Evolutionary conservation across 2,113 vertebrate species (phyloP).

Genomic region (Solenodon paradoxus): DNA sequence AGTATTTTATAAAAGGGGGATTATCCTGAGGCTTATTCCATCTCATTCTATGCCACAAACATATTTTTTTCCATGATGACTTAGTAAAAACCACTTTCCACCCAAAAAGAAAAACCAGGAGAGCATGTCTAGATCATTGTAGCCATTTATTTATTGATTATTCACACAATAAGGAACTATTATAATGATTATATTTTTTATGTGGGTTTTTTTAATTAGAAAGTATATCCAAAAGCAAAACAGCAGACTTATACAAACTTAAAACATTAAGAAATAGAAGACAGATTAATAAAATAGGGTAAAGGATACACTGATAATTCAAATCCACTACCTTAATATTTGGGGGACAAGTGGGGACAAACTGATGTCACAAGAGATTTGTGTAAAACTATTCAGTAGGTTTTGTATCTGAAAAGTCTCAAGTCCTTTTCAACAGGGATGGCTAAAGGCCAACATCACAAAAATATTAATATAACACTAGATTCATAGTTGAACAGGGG

Average conservation of each 20-base stretch:
- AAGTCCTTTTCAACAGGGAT: neutral
- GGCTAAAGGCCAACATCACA: neutral
- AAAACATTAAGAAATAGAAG: constrained; percentile 53
- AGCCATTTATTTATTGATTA: constrained; percentile 38
- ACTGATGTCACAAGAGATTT: neutral
- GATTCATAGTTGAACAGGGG: neutral
- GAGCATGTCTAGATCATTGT: neutral
- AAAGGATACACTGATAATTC: constrained; percentile 52
- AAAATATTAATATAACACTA: neutral
- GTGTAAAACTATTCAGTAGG: neutral
- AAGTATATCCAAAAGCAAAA: constrained; percentile 60
- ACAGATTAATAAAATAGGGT: constrained; percentile 34
- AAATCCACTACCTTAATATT: neutral
- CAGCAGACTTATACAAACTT: constrained; percentile 43
- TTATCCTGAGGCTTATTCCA: neutral
- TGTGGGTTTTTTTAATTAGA: constrained; percentile 57
- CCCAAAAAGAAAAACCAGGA: constrained; percentile 32
- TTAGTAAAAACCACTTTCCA: neutral
- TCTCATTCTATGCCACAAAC: neutral
- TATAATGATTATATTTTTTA: constrained; percentile 39
- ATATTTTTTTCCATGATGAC: neutral
- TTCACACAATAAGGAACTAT: constrained; percentile 27
- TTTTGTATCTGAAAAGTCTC: neutral
- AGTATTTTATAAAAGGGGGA: neutral
- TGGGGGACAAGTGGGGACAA: neutral